These are phyloP conservation scores for Galerucella calmariensis DNA, from an alignment of 2,888 invertebrate species.

Conservation along the genomic window DNA sequence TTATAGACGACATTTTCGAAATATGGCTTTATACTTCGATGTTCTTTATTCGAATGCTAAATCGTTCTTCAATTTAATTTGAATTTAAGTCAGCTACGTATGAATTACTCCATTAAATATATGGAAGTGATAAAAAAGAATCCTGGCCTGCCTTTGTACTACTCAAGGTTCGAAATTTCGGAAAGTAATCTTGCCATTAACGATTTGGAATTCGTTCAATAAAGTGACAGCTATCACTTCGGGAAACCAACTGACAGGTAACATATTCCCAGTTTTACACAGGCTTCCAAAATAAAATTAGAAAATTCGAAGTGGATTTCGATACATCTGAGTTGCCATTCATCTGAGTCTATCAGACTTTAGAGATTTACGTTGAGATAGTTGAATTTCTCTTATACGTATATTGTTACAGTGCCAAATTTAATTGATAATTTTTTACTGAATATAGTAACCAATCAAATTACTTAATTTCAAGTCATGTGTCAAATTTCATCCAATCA, in stretches of 20 bases:
- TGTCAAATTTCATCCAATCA: too few relatives aligned
- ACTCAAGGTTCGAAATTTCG: background rate
- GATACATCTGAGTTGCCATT: slow-evolving; percentile 21
- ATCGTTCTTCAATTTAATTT: too few relatives aligned
- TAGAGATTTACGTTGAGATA: background rate
- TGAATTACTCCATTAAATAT: background rate
- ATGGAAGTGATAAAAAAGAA: background rate
- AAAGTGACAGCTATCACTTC: slow-evolving; percentile 13
- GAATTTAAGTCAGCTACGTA: too few relatives aligned
- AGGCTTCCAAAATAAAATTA: slow-evolving; percentile 25
- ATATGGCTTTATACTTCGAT: too few relatives aligned
- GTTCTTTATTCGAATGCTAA: too few relatives aligned
- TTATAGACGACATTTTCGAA: too few relatives aligned
- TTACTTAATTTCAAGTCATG: too few relatives aligned
- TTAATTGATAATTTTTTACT: too few relatives aligned
- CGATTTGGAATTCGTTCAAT: background rate
- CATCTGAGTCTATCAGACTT: slow-evolving; percentile 14
- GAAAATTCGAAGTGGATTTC: slow-evolving; percentile 20
- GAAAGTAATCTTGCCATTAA: background rate
- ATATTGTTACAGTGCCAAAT: slow-evolving; percentile 3
- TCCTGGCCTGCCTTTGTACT: background rate
- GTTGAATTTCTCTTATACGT: background rate
- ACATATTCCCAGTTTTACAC: slow-evolving; percentile 22
- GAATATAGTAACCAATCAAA: too few relatives aligned
- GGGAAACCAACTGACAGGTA: slow-evolving; percentile 13